Conservation (phyloP, 2,113 vertebrate species). For the Indicator maculatus region DNA sequence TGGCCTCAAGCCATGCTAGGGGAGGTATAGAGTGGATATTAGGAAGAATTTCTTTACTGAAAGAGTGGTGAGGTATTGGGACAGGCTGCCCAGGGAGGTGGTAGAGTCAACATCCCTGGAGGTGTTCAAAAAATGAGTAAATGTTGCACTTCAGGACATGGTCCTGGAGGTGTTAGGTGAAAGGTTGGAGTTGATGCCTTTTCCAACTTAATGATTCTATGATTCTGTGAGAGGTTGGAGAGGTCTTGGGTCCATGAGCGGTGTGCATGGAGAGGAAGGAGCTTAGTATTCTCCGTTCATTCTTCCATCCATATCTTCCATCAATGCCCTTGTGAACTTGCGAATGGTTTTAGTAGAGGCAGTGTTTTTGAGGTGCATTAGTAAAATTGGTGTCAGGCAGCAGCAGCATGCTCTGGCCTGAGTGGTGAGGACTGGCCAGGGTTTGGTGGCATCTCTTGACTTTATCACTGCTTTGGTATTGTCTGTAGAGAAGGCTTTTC, state of each 20-base stretch:
- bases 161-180: no score
- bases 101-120: no score
- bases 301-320: background rate
- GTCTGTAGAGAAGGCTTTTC: background rate
- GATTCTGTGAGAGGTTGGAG: background rate
- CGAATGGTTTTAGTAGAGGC: fast-evolving
- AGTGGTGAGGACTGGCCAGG: fast-evolving
- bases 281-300: background rate
- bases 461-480: fast-evolving
- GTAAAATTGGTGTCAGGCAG: background rate
- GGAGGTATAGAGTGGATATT: no score
- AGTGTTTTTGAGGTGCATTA: background rate
- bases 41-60: no score
- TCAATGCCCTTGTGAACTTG: fast-evolving
- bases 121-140: no score
- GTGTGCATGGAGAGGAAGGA: background rate
- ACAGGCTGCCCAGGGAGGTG: no score
- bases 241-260: background rate
- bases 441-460: background rate
- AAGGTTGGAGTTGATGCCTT: no score
- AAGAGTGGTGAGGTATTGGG: no score
- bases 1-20: no score
- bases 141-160: no score
- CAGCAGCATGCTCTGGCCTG: background rate
- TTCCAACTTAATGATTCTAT: no score